Conservation (phyloP, 2,888 invertebrate genomes). For the Autographa gamma region DNA sequence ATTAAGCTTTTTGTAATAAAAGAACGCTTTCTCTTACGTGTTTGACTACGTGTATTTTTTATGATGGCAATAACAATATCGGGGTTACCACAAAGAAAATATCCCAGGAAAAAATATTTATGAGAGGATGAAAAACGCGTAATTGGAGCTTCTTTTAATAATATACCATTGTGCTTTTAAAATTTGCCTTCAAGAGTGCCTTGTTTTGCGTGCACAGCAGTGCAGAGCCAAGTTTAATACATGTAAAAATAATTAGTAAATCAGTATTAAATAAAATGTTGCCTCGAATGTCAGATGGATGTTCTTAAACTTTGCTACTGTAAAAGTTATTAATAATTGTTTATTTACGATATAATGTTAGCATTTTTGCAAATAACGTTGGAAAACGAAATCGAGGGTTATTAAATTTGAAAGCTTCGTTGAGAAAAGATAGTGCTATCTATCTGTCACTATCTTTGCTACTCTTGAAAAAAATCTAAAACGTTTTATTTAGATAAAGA, state of each 20-base stretch:
- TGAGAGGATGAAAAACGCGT: background rate
- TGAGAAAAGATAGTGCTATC: no score
- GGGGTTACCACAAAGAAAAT: background rate
- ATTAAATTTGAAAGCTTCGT: no score
- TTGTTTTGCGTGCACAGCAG: slow-evolving; percentile 51
- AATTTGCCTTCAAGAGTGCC: slow-evolving; percentile 69
- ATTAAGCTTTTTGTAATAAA: background rate
- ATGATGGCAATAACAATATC: background rate
- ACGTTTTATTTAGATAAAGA: no score
- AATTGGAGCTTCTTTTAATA: slow-evolving; percentile 12
- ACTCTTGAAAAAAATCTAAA: no score
- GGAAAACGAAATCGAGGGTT: no score
- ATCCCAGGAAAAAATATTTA: background rate
- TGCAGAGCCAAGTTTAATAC: slow-evolving; percentile 14
- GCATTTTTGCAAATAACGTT: no score
- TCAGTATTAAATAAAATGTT: slow-evolving; percentile 14
- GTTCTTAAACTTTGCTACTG: background rate
- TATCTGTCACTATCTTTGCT: no score
- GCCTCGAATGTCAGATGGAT: slow-evolving; percentile 1
- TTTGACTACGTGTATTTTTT: background rate
- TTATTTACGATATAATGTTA: no score
- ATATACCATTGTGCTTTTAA: background rate
- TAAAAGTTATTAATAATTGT: background rate
- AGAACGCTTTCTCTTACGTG: background rate
- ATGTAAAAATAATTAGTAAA: slow-evolving; percentile 11